Evolutionary conservation across 2,113 vertebrate species (phyloP), one percentile per base, ranked within the genome.

Genomic region (Cynocephalus volans): DNA sequence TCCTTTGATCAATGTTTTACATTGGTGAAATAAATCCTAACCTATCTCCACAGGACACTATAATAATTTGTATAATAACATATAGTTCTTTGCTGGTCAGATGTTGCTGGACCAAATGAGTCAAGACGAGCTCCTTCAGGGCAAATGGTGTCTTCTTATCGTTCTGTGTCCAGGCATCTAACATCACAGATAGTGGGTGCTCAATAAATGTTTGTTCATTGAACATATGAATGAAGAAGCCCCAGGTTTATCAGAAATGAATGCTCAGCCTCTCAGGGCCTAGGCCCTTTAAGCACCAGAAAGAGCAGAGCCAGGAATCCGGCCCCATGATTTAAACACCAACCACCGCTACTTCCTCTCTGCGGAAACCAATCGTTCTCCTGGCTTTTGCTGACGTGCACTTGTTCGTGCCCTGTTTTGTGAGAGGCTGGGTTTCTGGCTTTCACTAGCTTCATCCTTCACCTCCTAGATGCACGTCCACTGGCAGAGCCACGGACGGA

Each of bases 201-300:
- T 75, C 45, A 7, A 19, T 89, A 82, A 76, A 64, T 15, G 6
- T 41, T 86, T 62, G 62, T 75, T 80, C 58, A 54, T 45, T 41
- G 88, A n/a, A 80, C 45, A 26, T 36, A 36, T 18, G 54, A 70
- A 70, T 48, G 69, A 95, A 87, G 79, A 97, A 86, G 92, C 9
- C 73, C 12, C 52, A 36, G 9, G 33, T 33, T 65, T 83, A n/a
- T 24, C 65, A 52, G 76, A 88, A 94, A 76, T 50, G 58, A 75
- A 48, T 54, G 4, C 50, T 52, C 7, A 11, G n/a, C 69, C 21
- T 93, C 45, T n/a, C 6, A 8, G 64, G 11, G 33, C 50, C 50
- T 31, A 83, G 83, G 70, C 45, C 83, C 73, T 93, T 86, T 93
- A 80, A 86, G 90, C 83, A 96, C 18, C 69, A 90, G 19, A 69